Evolutionary conservation across 2,113 vertebrate genomes (phyloP), one percentile per base, ranked within the genome.

Genomic region (Chloropsis cyanopogon): DNA sequence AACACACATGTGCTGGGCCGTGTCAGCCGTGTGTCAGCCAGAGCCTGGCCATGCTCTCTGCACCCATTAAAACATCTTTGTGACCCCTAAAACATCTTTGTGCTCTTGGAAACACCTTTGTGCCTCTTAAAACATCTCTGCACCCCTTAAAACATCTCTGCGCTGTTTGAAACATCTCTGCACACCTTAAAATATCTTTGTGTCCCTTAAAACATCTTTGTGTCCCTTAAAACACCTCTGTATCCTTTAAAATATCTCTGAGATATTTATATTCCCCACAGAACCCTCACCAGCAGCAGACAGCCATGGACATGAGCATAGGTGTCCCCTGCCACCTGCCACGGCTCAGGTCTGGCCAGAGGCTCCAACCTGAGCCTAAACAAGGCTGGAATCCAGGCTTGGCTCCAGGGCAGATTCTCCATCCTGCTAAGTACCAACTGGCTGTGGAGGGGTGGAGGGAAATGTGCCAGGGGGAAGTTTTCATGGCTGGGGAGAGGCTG

Each of bases 391-490:
- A 69, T 28, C n/a, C 66, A 88, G n/a, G 59, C 46, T 17, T n/a
- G 23, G 41, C 25, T 46, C 39, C 29, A 50, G 65, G 53, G 39
- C 17, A 31, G 29, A 9, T 23, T 24, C 72, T 75, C 49, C n/a
- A 10, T 37, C 46, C 33, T 0, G 0, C 44, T 37, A 41, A 20
- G 56, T 3, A 25, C 47, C 19, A 46, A 39, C 37, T 28, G 37
- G 33, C 59, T 19, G 5, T 12, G 17, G 31, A 50, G 17, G 19
- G 8, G 3, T 28, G 12, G 29, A 69, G 47, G 63, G 31, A 44
- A 13, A 41, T 19, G 41, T 1, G 7, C 12, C 3, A 4, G 15
- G 16, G 19, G 22, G 18, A 24, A 9, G 42, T 21, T 50, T 35
- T 23, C 44, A 5, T 33, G 19, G 10, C 71, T 61, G 22, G 31